These are phyloP conservation scores for Eumeta japonica DNA, from an alignment of 1,140 invertebrate species.

Conservation along the genomic window DNA sequence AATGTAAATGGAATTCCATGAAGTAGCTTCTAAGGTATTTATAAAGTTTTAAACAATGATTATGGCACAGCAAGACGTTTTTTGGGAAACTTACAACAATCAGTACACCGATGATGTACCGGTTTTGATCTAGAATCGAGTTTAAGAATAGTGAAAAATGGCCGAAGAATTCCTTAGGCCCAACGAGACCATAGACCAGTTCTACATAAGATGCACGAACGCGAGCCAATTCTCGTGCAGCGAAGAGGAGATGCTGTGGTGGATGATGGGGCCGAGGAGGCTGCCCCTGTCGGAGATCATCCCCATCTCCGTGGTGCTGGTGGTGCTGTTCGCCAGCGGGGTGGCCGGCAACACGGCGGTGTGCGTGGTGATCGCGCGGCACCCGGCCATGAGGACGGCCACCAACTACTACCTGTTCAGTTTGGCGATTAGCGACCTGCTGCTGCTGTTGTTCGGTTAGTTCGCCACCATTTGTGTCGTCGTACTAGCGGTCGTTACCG, in stretches of 20 bases:
- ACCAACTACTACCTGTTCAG: slow-evolving; percentile 94
- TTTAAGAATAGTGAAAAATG: slow-evolving; percentile 1
- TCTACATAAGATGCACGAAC: slow-evolving; percentile 35
- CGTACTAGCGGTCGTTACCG: no score
- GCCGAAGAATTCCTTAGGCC: neutral
- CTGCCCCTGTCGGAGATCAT: slow-evolving; percentile 51
- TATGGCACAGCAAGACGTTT: no score
- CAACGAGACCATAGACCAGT: slow-evolving; percentile 30
- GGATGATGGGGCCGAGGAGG: slow-evolving; percentile 50
- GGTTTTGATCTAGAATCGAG: no score
- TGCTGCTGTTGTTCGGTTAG: slow-evolving; percentile 73
- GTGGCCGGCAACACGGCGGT: slow-evolving; percentile 85
- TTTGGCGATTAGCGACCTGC: slow-evolving; percentile 74
- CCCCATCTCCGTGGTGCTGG: slow-evolving; percentile 73
- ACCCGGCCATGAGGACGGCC: slow-evolving; percentile 78
- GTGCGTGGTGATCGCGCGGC: slow-evolving; percentile 84
- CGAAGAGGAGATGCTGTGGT: slow-evolving; percentile 51
- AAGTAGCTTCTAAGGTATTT: no score
- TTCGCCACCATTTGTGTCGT: no score
- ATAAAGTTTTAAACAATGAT: no score
- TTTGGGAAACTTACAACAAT: no score
- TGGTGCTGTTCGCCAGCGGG: slow-evolving; percentile 80
- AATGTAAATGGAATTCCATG: no score
- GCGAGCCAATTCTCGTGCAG: slow-evolving; percentile 54
- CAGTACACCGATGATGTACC: no score